Evolutionary conservation across 2,888 invertebrate species (phyloP).

Genomic region (Sthenelais limicola): DNA sequence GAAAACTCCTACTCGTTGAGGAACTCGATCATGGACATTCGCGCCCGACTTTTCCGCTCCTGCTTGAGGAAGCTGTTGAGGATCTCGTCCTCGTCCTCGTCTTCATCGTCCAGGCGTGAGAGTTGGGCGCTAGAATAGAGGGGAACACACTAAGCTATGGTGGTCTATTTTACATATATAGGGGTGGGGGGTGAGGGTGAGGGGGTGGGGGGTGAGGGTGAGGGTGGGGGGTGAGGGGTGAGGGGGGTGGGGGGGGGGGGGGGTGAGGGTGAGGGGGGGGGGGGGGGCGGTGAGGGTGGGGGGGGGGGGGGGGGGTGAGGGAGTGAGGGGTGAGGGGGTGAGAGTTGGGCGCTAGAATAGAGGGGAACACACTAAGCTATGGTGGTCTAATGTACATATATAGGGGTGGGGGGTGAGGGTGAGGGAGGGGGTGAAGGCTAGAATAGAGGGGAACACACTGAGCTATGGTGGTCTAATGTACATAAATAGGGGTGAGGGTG

Average conservation of each 20-base stretch:
- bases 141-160: constrained; percentile 29
- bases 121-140: constrained; percentile 59
- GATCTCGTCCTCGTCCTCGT: constrained; percentile 60
- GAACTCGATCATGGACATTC: constrained; percentile 63
- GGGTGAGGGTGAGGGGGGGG: no score
- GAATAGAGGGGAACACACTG: not conserved
- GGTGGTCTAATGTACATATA: not conserved
- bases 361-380: constrained; percentile 18
- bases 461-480: no score
- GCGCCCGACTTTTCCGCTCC: constrained; percentile 47
- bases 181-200: not conserved
- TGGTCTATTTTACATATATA: not conserved
- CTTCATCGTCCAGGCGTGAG: constrained; percentile 60
- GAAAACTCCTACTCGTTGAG: constrained; percentile 67
- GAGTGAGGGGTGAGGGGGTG: no score
- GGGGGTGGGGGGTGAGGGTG: not conserved
- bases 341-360: constrained; percentile 60
- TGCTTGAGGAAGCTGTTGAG: constrained; percentile 44
- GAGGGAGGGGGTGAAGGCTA: not conserved
- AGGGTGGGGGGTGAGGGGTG: not conserved
- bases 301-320: no score
- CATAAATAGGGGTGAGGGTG: no score
- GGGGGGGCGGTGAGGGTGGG: no score
- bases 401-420: not conserved
- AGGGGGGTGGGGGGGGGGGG: no score